phyloP scores from a whole-genome alignment of 2,113 vertebrate species.

The Origma solitaria region DNA sequence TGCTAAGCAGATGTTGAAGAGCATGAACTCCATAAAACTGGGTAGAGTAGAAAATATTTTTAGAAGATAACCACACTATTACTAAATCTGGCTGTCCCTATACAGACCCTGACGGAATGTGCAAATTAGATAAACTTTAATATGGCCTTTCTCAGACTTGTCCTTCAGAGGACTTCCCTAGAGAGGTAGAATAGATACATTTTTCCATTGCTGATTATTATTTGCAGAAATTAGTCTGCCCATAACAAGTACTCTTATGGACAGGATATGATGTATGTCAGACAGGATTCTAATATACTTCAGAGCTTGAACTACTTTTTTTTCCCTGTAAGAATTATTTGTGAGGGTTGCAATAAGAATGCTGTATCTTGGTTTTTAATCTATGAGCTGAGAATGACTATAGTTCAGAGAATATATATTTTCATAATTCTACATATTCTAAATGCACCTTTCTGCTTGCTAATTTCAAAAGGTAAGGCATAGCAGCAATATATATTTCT shows the following conservation, averaged over 20 bases:
- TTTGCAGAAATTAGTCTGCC: not conserved
- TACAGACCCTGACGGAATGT: slow-evolving; percentile 54
- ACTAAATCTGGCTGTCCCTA: slow-evolving; percentile 43
- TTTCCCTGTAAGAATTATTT: not conserved
- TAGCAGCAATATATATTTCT: not conserved
- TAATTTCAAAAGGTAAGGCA: not conserved
- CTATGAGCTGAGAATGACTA: not conserved
- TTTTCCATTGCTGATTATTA: not conserved
- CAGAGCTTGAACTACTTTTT: not conserved
- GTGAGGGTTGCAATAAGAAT: not conserved
- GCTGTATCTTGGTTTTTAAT: not conserved
- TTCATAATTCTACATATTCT: not conserved
- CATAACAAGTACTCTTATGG: not conserved
- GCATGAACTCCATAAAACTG: slow-evolving; percentile 50
- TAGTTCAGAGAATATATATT: not conserved
- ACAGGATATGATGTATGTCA: not conserved
- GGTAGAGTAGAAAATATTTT: slow-evolving; percentile 63
- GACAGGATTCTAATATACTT: not conserved
- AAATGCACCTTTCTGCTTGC: not conserved
- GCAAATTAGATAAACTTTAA: slow-evolving; percentile 40
- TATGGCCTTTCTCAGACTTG: not conserved
- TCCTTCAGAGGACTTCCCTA: not conserved
- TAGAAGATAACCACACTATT: slow-evolving; percentile 60
- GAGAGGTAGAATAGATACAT: not conserved
- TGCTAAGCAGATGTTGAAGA: slow-evolving; percentile 38